Evolutionary conservation across 1,140 invertebrate genomes (phyloP).

Genomic region (Platyscapa corneri): DNA sequence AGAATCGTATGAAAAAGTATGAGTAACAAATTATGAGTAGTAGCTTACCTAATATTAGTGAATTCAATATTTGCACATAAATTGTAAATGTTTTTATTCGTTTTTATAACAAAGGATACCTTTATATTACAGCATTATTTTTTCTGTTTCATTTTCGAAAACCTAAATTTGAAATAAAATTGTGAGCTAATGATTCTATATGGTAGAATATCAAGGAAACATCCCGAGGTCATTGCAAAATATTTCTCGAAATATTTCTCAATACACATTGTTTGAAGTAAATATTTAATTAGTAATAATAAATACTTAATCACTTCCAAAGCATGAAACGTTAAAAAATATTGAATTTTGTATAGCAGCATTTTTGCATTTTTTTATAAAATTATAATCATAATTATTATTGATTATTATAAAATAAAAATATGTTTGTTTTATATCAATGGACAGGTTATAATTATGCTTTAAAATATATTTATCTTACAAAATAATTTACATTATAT

Average conservation of each 20-base stretch:
- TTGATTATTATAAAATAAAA: too few species aligned
- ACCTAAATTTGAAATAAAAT: not conserved
- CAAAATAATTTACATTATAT: too few species aligned
- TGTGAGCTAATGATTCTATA: not conserved
- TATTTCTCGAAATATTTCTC: not conserved
- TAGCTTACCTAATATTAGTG: not conserved
- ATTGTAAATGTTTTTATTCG: not conserved
- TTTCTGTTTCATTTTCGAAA: not conserved
- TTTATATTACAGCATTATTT: not conserved
- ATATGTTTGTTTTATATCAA: not conserved
- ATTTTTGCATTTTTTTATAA: too few species aligned
- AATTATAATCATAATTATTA: too few species aligned
- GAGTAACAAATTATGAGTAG: not conserved
- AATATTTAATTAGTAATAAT: slow-evolving; percentile 3
- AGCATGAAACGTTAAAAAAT: not conserved
- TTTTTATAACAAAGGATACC: not conserved
- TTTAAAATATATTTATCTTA: not conserved
- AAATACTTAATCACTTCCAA: not conserved
- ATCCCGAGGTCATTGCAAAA: not conserved
- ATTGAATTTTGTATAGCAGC: too few species aligned
- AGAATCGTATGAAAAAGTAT: not conserved
- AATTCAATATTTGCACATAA: not conserved
- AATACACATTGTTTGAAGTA: not conserved
- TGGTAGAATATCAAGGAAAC: not conserved
- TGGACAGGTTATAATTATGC: not conserved